Percentiles rank a stretch among this genome's conserved stretches.
Evolutionary conservation across 1,140 invertebrate species (phyloP).

Genomic region (Caenorhabditis latens): DNA sequence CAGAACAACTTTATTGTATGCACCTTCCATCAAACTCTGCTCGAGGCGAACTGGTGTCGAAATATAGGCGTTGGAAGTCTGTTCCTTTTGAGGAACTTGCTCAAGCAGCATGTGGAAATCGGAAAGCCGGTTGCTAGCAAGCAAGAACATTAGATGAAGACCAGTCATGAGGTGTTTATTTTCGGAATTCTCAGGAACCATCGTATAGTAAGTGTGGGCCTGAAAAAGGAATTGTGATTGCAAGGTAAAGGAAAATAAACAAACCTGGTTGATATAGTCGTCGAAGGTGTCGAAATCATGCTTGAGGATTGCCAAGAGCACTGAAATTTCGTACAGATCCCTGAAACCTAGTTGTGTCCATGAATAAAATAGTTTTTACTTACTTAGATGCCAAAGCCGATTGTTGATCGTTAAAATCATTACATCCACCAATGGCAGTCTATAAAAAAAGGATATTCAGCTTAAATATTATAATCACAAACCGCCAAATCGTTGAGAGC

Average conservation of each 20-base stretch:
- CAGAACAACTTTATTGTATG: constrained; percentile 91
- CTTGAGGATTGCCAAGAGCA: constrained; percentile 67
- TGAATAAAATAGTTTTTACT: not conserved
- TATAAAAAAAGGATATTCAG: not conserved
- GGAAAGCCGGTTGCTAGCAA: constrained; percentile 95
- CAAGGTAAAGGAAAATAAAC: not conserved
- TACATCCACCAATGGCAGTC: not conserved
- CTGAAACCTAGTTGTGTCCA: constrained; percentile 61
- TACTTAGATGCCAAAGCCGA: constrained; percentile 5
- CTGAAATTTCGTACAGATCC: constrained; percentile 72
- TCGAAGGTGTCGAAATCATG: constrained; percentile 69
- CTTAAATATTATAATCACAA: not conserved
- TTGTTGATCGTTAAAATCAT: not conserved
- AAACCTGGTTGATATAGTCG: constrained; percentile 68
- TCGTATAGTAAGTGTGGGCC: constrained; percentile 66
- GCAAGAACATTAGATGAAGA: constrained; percentile 92
- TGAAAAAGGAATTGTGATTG: not conserved
- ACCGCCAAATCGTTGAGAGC: constrained; percentile 28
- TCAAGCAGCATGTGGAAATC: constrained; percentile 98
- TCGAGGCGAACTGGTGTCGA: constrained; percentile 93
- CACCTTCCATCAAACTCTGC: constrained; percentile 98
- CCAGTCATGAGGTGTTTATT: constrained; percentile 95
- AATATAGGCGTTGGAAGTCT: constrained; percentile 91
- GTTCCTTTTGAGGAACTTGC: constrained; percentile 89
- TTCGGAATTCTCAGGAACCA: constrained; percentile 81